Conservation (phyloP, 2,888 invertebrate species). For the Aspidiotus destructor region DNA sequence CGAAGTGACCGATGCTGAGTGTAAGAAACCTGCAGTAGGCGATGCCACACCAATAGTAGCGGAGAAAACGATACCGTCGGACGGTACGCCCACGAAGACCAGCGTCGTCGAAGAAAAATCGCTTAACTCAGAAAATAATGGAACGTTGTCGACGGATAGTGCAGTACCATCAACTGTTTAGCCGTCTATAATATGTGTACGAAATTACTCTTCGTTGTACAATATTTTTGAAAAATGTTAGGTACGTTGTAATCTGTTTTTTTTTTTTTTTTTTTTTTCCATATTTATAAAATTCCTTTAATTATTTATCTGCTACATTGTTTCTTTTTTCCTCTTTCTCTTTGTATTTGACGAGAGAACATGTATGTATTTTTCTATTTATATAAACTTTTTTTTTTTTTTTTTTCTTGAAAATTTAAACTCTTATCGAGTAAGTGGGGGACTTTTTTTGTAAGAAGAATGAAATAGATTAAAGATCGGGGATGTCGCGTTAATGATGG, state of each 20-base stretch:
- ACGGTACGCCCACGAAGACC: not conserved
- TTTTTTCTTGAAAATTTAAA: too few species aligned
- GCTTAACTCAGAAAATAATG: not conserved
- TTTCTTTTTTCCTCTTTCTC: not conserved
- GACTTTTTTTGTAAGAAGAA: too few species aligned
- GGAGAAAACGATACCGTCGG: not conserved
- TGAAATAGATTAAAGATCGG: too few species aligned
- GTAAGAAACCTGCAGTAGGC: not conserved
- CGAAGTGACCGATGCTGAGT: not conserved
- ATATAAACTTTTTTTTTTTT: too few species aligned
- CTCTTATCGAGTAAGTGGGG: too few species aligned
- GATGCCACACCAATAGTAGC: not conserved
- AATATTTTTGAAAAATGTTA: constrained; percentile 1
- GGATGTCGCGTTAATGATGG: too few species aligned
- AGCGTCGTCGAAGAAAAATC: not conserved
- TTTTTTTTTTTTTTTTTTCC: not conserved
- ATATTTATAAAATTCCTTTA: not conserved
- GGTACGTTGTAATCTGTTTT: constrained; percentile 1
- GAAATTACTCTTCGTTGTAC: not conserved
- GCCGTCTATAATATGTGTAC: not conserved
- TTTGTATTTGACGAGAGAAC: not conserved
- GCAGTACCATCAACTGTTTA: not conserved
- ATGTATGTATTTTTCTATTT: too few species aligned
- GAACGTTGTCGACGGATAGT: not conserved
- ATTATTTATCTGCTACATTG: not conserved